Conservation (phyloP, 2,797 vertebrate genomes). For the Phalanger gymnotis region DNA sequence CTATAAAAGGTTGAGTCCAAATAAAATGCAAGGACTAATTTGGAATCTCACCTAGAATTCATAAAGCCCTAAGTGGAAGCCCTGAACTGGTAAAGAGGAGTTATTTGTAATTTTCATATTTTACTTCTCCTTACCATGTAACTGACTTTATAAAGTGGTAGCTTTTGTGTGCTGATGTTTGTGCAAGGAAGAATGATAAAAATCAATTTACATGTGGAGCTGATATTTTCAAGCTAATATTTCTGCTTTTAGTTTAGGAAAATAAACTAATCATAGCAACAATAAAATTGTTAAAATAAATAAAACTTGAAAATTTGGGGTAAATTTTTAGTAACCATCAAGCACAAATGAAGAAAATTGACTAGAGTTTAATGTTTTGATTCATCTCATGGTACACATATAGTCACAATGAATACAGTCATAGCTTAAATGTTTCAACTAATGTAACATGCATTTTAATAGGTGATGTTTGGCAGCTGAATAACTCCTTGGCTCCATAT, state of each 20-base stretch:
- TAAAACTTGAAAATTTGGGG: background rate
- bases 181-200: background rate
- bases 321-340: constrained; percentile 13
- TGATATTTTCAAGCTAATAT: constrained; percentile 18
- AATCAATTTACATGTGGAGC: background rate
- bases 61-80: constrained; percentile 56
- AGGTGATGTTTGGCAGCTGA: constrained; percentile 23
- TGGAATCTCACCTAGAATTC: constrained; percentile 54
- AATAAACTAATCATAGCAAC: constrained; percentile 1
- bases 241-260: constrained; percentile 18
- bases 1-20: constrained; percentile 67
- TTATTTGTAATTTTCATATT: constrained; percentile 1
- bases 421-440: constrained; percentile 29
- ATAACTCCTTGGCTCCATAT: constrained; percentile 18
- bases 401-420: background rate
- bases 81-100: constrained; percentile 39
- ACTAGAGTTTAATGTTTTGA: constrained; percentile 47
- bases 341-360: constrained; percentile 25
- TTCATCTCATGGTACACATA: background rate
- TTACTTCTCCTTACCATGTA: constrained; percentile 39
- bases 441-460: constrained; percentile 48
- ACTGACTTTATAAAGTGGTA: constrained; percentile 10
- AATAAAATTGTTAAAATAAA: constrained; percentile 10
- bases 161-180: constrained; percentile 33
- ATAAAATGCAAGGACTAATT: constrained; percentile 66